Base-by-base conservation (phyloP, 92 coral and sea anemone genomes). In the Phymanthus crucifer region DNA sequence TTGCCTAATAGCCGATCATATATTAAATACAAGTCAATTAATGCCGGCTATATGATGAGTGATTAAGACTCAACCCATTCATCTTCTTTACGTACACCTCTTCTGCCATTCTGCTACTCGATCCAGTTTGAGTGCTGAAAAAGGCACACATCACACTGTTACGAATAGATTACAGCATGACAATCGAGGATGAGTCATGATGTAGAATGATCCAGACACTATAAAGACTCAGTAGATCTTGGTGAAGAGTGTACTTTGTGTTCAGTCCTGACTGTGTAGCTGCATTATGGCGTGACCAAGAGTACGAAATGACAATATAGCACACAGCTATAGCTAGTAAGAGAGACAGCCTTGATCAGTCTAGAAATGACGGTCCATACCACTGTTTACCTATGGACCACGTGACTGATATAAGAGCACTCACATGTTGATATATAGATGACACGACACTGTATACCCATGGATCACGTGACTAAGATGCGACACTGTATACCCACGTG, bases 51-150 rank as follows among this genome's bases (percentile, higher is more conserved):
- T 50, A 38, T 13, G 5, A 50, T 50, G 19, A 50, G 8, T 58
- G 14, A 26, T 24, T 16, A 3, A n/a, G 3, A 61, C 27, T 29
- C 5, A 67, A 29, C 6, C 32, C 29, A 23, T 32, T 23, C 2
- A 24, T 24, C 32, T 29, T 6, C 32, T 29, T 29, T 38, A 71
- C 75, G 48, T 71, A 71, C 75, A n/a, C 19, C 27, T 36, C 68
- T 24, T 61, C 50, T 71, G 52, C 9, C 13, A 71, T 38, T 24
- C 75, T 34, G 52, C 52, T 38, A 13, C 75, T 71, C 26, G 75
- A 18, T 24, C 56, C 56, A 36, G 19, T 31, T 23, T 27, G 40
- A 71, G 23, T 29, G 75, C 75, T 71, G 75, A 71, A 71, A 71
- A 40, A 71, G 40, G 33, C 57, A 70, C 48, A 45, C 56, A 71